A percentile compares a stretch with the other conserved stretches of the same genome.
Evolutionary conservation across 2,113 vertebrate genomes (phyloP).

Genomic region (Pandion haliaetus): DNA sequence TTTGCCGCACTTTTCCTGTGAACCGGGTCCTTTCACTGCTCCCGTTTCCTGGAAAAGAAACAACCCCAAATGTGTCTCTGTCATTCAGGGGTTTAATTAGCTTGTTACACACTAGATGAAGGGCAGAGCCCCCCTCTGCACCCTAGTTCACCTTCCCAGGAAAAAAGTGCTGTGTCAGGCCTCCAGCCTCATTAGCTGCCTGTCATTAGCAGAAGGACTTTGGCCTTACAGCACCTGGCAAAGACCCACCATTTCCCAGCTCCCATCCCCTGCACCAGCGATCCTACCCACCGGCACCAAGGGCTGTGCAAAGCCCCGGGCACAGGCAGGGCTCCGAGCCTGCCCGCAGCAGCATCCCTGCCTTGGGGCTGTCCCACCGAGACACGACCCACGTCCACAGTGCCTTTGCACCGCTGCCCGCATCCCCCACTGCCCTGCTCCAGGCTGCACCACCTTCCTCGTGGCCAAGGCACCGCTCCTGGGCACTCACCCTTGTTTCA

Average conservation of each 20-base stretch:
- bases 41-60: rapidly evolving
- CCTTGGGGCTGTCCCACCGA: not conserved
- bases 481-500: too few species aligned
- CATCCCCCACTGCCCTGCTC: not conserved
- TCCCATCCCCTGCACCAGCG: not conserved
- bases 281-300: not conserved
- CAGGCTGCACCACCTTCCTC: not conserved
- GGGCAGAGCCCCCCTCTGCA: not conserved
- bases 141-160: not conserved
- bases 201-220: not conserved
- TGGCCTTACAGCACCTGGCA: not conserved
- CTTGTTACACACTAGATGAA: not conserved
- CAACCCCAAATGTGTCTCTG: rapidly evolving
- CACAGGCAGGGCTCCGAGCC: not conserved
- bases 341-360: not conserved
- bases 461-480: rapidly evolving
- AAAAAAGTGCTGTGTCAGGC: not conserved
- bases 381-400: rapidly evolving
- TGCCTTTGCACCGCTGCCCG: rapidly evolving
- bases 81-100: not conserved
- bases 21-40: not conserved
- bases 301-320: rapidly evolving
- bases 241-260: not conserved
- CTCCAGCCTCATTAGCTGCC: not conserved
- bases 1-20: not conserved